These are phyloP conservation scores for Epirrita christyi DNA, from an alignment of 2,888 invertebrate genomes.

Conservation along the genomic window DNA sequence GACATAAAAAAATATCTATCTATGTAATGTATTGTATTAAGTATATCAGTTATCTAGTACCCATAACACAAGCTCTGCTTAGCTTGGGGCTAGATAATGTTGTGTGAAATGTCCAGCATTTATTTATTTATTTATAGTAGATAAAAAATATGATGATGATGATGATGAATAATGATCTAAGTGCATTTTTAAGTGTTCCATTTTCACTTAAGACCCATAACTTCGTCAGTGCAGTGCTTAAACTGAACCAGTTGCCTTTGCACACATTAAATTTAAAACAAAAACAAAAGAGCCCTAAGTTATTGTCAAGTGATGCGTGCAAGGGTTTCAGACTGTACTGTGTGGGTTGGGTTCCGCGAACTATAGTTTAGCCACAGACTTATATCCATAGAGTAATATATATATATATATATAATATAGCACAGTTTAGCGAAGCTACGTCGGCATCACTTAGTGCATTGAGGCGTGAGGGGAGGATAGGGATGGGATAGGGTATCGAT, in stretches of 20 bases:
- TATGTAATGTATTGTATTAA: too few species aligned
- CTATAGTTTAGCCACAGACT: conserved; percentile 8
- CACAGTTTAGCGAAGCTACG: conserved; percentile 54
- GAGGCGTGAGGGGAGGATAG: conserved; percentile 51
- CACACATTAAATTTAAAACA: conserved; percentile 43
- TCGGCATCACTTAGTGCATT: conserved; percentile 70
- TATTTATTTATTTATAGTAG: too few species aligned
- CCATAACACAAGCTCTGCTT: too few species aligned
- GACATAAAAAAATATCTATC: too few species aligned
- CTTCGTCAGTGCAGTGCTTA: not conserved
- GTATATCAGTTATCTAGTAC: too few species aligned
- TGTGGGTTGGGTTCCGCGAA: conserved; percentile 13
- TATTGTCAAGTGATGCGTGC: conserved; percentile 60
- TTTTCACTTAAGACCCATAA: conserved; percentile 5
- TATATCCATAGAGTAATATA: conserved; percentile 1
- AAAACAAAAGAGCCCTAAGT: conserved; percentile 56
- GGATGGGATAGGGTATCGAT: conserved; percentile 35
- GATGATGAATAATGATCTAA: too few species aligned
- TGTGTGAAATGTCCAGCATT: too few species aligned
- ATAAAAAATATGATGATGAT: too few species aligned
- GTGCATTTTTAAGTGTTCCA: not conserved
- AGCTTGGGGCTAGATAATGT: too few species aligned
- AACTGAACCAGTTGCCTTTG: conserved; percentile 22
- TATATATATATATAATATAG: conserved; percentile 13
- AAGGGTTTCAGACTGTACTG: conserved; percentile 51